Conservation (phyloP, 2,797 vertebrate species). For the Typhlichthys subterraneus region DNA sequence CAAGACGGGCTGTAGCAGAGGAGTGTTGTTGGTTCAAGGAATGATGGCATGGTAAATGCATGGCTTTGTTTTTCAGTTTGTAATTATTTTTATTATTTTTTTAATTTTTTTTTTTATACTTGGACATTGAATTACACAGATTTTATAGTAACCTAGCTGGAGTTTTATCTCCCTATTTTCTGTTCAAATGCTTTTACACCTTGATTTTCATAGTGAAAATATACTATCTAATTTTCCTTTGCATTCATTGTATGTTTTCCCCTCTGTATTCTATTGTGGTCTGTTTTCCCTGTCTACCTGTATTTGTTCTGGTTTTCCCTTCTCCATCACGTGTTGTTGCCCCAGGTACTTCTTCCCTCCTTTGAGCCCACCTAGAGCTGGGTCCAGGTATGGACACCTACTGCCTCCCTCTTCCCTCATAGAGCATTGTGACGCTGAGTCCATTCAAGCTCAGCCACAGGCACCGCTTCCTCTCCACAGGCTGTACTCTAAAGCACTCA, state of each 20-base stretch:
- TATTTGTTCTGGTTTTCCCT: conserved; percentile 41
- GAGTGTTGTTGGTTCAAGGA: background rate
- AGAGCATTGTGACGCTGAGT: conserved; percentile 88
- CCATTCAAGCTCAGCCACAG: conserved; percentile 75
- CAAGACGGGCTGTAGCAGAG: conserved; percentile 9
- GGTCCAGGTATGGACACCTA: conserved; percentile 90
- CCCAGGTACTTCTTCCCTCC: conserved; percentile 96
- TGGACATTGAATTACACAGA: background rate
- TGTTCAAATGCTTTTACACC: conserved; percentile 19
- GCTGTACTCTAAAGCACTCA: conserved; percentile 59
- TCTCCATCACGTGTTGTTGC: conserved; percentile 65
- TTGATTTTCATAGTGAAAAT: background rate
- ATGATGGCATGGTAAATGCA: conserved; percentile 17
- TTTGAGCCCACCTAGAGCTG: conserved; percentile 89
- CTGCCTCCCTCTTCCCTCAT: conserved; percentile 88
- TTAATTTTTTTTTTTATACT: too few relatives aligned
- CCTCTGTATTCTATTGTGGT: conserved; percentile 80
- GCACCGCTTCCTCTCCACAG: conserved; percentile 47
- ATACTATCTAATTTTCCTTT: conserved; percentile 72
- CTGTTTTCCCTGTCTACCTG: conserved; percentile 68
- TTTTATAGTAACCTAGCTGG: background rate
- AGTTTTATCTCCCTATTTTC: conserved; percentile 1
- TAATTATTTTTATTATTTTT: too few relatives aligned
- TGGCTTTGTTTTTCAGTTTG: conserved; percentile 3
- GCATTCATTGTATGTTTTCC: conserved; percentile 55